Percentiles rank a stretch among this genome's conserved stretches.
These are phyloP conservation scores for Babyrousa celebensis DNA, from an alignment of 2,797 vertebrate genomes.

Conservation along the genomic window DNA sequence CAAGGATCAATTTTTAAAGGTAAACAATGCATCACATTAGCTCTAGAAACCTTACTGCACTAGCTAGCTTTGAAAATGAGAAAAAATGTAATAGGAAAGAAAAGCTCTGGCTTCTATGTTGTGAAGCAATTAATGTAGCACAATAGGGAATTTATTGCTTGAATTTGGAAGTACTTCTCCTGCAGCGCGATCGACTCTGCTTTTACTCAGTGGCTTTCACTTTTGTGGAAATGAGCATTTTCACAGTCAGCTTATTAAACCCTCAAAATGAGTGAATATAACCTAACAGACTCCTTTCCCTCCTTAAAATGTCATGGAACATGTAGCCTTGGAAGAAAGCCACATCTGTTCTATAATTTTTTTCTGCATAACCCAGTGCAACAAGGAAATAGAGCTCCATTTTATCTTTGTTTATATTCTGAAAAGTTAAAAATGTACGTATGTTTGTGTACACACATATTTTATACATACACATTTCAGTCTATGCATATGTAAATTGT, in stretches of 20 bases:
- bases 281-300: not conserved
- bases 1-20: slow-evolving; percentile 94
- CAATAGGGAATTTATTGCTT: slow-evolving; percentile 32
- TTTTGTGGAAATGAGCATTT: slow-evolving; percentile 67
- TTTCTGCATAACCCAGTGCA: not conserved
- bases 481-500: not conserved
- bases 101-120: not conserved
- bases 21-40: slow-evolving; percentile 87
- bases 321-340: slow-evolving; percentile 59
- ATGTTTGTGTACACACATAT: not conserved
- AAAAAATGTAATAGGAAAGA: slow-evolving; percentile 16
- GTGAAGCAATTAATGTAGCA: slow-evolving; percentile 20
- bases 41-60: slow-evolving; percentile 36
- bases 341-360: not conserved
- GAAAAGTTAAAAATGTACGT: not conserved
- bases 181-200: slow-evolving; percentile 3
- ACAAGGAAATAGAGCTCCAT: not conserved
- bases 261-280: slow-evolving; percentile 50
- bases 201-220: slow-evolving; percentile 55
- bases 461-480: not conserved
- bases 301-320: slow-evolving; percentile 41
- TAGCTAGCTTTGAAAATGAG: slow-evolving; percentile 45
- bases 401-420: slow-evolving; percentile 70
- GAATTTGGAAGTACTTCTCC: slow-evolving; percentile 23
- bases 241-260: slow-evolving; percentile 52